phyloP scores from a whole-genome alignment of 2,113 vertebrate genomes.

The Malurus cyaneus region DNA sequence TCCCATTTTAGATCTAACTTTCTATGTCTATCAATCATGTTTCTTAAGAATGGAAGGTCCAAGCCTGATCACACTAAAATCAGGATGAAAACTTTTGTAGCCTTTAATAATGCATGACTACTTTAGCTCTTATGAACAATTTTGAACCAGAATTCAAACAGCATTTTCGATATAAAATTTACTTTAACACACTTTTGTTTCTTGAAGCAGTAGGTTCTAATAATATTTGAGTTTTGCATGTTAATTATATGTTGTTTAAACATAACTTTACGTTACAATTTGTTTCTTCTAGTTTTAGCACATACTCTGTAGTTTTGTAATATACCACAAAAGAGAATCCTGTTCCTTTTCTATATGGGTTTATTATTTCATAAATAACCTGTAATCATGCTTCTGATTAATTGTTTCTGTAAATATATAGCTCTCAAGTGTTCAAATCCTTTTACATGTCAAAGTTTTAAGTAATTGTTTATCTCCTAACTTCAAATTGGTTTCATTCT shows the following conservation, averaged over 20 bases:
- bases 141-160: neutral
- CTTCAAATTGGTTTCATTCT: neutral
- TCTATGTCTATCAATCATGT: neutral
- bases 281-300: neutral
- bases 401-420: neutral
- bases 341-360: neutral
- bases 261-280: neutral
- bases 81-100: neutral
- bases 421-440: neutral
- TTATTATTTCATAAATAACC: neutral
- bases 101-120: neutral
- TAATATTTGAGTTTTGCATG: neutral
- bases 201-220: neutral
- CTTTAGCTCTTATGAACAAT: neutral
- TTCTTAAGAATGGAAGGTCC: neutral
- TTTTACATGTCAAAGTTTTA: neutral
- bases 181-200: neutral
- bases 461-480: neutral
- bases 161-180: neutral
- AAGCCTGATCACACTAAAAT: neutral
- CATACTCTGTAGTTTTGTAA: neutral
- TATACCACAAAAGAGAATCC: neutral
- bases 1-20: neutral
- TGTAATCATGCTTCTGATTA: neutral
- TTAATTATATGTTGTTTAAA: neutral